Evolutionary conservation across 2,888 invertebrate genomes (phyloP).

Genomic region (Cybosia mesomella): DNA sequence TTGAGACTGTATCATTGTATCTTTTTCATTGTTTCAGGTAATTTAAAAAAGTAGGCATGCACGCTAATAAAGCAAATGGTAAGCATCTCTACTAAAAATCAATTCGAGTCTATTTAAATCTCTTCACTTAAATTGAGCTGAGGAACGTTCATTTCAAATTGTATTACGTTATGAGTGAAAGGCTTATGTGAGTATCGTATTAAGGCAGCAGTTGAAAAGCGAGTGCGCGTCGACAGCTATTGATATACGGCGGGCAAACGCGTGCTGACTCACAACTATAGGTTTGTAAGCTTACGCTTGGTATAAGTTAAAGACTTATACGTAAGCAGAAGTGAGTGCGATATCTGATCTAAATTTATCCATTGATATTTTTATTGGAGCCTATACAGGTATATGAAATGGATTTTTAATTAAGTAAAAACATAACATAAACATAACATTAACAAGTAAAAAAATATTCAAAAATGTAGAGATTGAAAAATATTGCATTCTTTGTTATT

Average conservation of each 20-base stretch:
- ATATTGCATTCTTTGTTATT: too few relatives aligned
- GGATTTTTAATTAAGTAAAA: too few relatives aligned
- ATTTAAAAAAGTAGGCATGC: neutral
- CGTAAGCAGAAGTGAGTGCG: constrained; percentile 15
- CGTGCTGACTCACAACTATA: constrained; percentile 81
- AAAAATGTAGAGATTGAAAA: too few relatives aligned
- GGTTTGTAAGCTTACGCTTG: constrained; percentile 59
- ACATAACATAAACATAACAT: too few relatives aligned
- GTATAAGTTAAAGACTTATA: constrained; percentile 46
- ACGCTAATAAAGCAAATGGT: neutral
- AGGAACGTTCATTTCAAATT: constrained; percentile 22
- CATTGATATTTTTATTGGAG: neutral
- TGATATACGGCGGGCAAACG: constrained; percentile 84
- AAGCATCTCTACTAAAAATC: neutral
- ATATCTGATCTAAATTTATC: neutral
- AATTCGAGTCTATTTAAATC: neutral
- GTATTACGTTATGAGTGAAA: constrained; percentile 30
- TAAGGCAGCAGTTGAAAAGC: constrained; percentile 66
- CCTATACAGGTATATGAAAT: too few relatives aligned
- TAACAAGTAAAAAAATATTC: too few relatives aligned
- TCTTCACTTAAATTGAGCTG: neutral
- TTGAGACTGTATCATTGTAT: neutral
- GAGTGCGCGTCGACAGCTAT: constrained; percentile 78
- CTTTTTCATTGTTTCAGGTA: neutral
- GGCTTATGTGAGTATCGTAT: constrained; percentile 40